Evolutionary conservation across 2,888 invertebrate genomes (phyloP).

Genomic region (Dicycla oo): DNA sequence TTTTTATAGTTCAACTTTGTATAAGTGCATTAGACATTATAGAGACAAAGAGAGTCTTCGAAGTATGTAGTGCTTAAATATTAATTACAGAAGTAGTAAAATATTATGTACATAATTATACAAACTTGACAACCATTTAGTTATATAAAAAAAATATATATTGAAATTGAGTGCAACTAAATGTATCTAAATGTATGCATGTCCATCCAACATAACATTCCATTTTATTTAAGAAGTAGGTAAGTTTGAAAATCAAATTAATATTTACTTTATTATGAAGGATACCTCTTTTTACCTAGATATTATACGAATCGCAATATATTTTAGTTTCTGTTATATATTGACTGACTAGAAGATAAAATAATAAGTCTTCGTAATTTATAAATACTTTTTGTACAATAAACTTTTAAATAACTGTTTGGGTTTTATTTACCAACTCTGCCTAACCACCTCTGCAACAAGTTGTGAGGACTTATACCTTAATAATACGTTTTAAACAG

Average conservation of each 20-base stretch:
- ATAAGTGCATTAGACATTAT: slow-evolving; percentile 3
- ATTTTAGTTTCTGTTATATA: slow-evolving; percentile 48
- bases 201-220: slow-evolving; percentile 48
- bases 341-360: slow-evolving; percentile 60
- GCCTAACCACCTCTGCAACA: neutral
- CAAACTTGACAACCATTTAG: neutral
- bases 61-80: slow-evolving; percentile 19
- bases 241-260: slow-evolving; percentile 3
- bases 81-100: slow-evolving; percentile 11
- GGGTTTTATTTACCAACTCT: slow-evolving; percentile 5
- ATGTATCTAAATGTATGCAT: slow-evolving; percentile 3
- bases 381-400: slow-evolving; percentile 53
- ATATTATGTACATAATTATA: slow-evolving; percentile 23
- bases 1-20: slow-evolving; percentile 9
- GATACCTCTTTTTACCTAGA: slow-evolving; percentile 27
- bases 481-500: too few species aligned
- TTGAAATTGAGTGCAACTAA: slow-evolving; percentile 17
- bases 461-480: neutral
- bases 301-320: slow-evolving; percentile 44
- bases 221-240: slow-evolving; percentile 27
- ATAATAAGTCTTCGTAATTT: slow-evolving; percentile 46
- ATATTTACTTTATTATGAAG: slow-evolving; percentile 2
- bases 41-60: slow-evolving; percentile 4
- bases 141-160: neutral
- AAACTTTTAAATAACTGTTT: slow-evolving; percentile 35